These are phyloP conservation scores for Melanostoma scalare DNA, from an alignment of 2,888 invertebrate species.

Conservation along the genomic window DNA sequence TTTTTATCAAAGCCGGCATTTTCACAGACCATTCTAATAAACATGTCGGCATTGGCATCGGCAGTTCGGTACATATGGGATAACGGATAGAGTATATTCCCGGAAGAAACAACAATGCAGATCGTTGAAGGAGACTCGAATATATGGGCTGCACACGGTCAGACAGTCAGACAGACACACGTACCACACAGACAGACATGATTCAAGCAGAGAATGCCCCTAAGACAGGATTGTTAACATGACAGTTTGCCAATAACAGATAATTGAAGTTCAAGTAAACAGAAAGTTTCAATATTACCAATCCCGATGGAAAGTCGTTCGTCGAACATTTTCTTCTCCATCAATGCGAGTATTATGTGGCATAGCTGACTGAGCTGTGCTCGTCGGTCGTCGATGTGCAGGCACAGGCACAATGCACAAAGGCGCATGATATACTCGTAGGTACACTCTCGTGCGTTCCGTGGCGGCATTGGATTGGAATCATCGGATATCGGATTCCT, in stretches of 20 bases:
- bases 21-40: slow-evolving; percentile 60
- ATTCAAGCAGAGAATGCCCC: slow-evolving; percentile 61
- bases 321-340: slow-evolving; percentile 17
- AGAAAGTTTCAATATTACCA: slow-evolving; percentile 70
- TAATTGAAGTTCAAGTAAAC: slow-evolving; percentile 74
- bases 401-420: slow-evolving; percentile 26
- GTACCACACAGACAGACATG: slow-evolving; percentile 23
- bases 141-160: slow-evolving; percentile 22
- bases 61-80: slow-evolving; percentile 2
- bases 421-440: slow-evolving; percentile 13
- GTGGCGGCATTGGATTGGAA: slow-evolving; percentile 6
- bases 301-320: slow-evolving; percentile 54
- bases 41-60: slow-evolving; percentile 36
- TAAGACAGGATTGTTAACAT: slow-evolving; percentile 71
- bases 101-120: slow-evolving; percentile 22
- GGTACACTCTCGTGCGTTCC: slow-evolving; percentile 40
- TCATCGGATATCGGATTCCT: background rate
- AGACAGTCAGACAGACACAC: slow-evolving; percentile 43
- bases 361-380: background rate
- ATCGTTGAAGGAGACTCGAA: slow-evolving; percentile 10
- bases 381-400: too few species aligned
- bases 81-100: slow-evolving; percentile 4
- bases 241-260: slow-evolving; percentile 74
- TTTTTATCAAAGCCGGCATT: slow-evolving; percentile 58
- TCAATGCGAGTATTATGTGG: slow-evolving; percentile 11